Evolutionary conservation across 2,113 vertebrate species (phyloP), one percentile per base, ranked within the genome.

Genomic region (Cervus canadensis): DNA sequence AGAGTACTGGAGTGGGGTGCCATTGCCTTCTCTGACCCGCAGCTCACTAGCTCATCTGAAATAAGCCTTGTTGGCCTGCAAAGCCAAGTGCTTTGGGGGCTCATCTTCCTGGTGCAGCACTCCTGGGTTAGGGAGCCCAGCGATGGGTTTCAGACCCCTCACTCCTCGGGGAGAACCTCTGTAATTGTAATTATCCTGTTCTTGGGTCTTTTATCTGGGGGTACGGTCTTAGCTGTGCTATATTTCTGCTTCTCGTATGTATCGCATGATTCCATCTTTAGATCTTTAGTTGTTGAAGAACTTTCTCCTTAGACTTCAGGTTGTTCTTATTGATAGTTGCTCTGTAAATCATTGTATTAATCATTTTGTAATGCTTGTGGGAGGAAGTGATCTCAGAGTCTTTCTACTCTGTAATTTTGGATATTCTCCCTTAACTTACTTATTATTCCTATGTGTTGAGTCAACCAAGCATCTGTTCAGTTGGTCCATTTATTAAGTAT

Each of bases 11-110:
- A 48, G 48, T 48, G 48, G 10, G 48, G 11, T 48, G 11, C 48
- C 48, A 48, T 48, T 48, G 48, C 48, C 48, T 48, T 48, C 48
- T 48, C 48, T 2, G 2, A 48, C n/a, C n/a, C 1, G 0, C n/a
- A 74, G n/a, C 67, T 74, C n/a, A 74, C n/a, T 71, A 74, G 67
- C 36, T 40, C 67, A 74, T 74, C n/a, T 74, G n/a, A 74, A 74
- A 74, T 74, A 74, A 74, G 19, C 19, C 67, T 5, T 71, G 19
- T 6, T 40, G 67, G 67, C n/a, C n/a, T 40, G 67, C 74, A 45
- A 45, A 78, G 13, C 40, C 40, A 78, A 78, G 25, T 0, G 0
- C 23, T 45, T 25, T 78, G 74, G 25, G 25, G 7, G 25, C 74
- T 78, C 25, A 28, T 45, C 25, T 78, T 78, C 11, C 40, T 26